These are phyloP conservation scores for Mesocricetus auratus DNA, from an alignment of 2,113 vertebrate genomes.

Conservation along the genomic window DNA sequence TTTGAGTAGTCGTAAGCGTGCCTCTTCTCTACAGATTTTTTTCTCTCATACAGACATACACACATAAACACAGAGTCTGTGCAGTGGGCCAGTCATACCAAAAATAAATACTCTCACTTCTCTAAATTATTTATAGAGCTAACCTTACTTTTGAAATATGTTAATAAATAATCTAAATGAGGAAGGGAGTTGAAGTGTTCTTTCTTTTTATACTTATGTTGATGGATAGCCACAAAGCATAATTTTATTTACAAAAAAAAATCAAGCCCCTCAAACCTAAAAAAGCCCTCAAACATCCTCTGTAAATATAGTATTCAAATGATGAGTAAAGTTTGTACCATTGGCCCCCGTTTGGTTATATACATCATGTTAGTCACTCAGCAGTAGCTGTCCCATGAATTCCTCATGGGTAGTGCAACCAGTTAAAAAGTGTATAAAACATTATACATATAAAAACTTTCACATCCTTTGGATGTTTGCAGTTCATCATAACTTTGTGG, in stretches of 20 bases:
- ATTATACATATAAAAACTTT: constrained; percentile 92
- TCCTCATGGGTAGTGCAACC: constrained; percentile 90
- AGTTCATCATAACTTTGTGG: constrained; percentile 92
- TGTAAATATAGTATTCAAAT: constrained; percentile 90
- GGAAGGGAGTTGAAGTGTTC: constrained; percentile 60
- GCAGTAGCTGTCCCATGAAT: constrained; percentile 86
- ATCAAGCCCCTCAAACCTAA: constrained; percentile 72
- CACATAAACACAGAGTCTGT: constrained; percentile 82
- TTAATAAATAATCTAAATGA: constrained; percentile 92
- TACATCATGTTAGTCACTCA: constrained; percentile 88
- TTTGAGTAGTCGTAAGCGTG: constrained; percentile 77
- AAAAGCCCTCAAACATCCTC: constrained; percentile 77
- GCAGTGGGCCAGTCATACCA: constrained; percentile 86
- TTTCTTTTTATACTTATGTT: constrained; percentile 86
- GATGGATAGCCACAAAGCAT: constrained; percentile 92
- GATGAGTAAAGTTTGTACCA: constrained; percentile 84
- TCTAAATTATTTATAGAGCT: constrained; percentile 89
- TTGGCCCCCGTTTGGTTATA: constrained; percentile 85
- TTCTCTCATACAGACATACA: constrained; percentile 77
- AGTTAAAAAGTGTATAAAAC: constrained; percentile 93
- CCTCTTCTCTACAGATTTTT: constrained; percentile 72
- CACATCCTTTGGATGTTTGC: constrained; percentile 93
- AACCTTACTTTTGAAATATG: constrained; percentile 87
- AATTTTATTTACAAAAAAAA: constrained; percentile 89
- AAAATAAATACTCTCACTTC: constrained; percentile 92